A percentile compares a stretch with the other conserved stretches of the same genome.
phyloP scores from a whole-genome alignment of 2,113 vertebrate species.

The Ophiodon elongatus region DNA sequence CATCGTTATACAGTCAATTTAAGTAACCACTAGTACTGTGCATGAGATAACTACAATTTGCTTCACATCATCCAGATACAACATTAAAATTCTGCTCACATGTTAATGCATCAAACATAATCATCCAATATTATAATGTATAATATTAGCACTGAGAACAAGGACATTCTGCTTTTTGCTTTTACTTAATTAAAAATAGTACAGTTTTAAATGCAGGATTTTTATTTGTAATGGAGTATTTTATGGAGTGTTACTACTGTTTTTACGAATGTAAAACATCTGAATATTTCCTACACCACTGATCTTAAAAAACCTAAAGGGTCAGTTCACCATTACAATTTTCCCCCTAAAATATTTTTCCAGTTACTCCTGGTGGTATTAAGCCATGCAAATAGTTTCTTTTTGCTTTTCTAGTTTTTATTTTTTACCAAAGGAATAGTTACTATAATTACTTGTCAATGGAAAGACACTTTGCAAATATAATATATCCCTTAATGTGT shows the following conservation, averaged over 20 bases:
- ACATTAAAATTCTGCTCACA: neutral
- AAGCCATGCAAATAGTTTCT: neutral
- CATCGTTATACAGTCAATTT: neutral
- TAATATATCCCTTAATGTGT: neutral
- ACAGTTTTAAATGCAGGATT: neutral
- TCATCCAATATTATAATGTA: neutral
- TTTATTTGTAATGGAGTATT: neutral
- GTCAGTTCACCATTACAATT: neutral
- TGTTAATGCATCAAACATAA: neutral
- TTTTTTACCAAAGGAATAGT: neutral
- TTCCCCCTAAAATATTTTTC: neutral
- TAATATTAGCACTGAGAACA: neutral
- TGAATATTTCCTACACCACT: neutral
- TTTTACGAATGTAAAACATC: neutral
- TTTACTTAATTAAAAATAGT: neutral
- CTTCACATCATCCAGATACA: neutral
- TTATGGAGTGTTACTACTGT: neutral
- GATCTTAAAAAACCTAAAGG: neutral
- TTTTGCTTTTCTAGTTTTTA: neutral
- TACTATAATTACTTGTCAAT: neutral
- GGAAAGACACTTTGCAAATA: neutral
- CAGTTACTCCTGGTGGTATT: neutral
- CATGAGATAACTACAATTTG: neutral
- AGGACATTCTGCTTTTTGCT: neutral
- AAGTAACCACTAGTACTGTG: neutral